phyloP scores from a whole-genome alignment of 1,140 invertebrate genomes.

The Thrips palmi region DNA sequence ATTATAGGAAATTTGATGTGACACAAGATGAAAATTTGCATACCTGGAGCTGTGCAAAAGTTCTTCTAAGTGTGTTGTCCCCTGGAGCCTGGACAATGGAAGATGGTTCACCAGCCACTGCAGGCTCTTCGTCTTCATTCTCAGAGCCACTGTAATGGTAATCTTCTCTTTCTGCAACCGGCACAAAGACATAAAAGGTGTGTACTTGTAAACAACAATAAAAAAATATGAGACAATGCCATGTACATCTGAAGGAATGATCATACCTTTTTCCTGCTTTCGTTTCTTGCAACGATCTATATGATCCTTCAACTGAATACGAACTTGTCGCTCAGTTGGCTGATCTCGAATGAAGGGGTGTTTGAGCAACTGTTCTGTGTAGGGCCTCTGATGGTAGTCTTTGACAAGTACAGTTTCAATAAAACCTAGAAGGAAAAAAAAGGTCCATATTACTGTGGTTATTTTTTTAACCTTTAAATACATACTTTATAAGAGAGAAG shows the following conservation, averaged over 20 bases:
- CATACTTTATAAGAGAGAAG: background rate
- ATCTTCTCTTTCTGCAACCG: constrained; percentile 26
- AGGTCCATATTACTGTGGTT: constrained; percentile 35
- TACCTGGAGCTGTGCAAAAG: constrained; percentile 91
- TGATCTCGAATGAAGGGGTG: constrained; percentile 96
- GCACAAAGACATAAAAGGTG: constrained; percentile 1
- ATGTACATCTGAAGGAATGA: constrained; percentile 1
- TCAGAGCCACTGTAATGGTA: constrained; percentile 74
- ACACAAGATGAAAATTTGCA: constrained; percentile 2
- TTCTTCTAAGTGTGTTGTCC: constrained; percentile 78
- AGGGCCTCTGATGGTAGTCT: constrained; percentile 94
- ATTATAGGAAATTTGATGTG: constrained; percentile 15
- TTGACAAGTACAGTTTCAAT: constrained; percentile 84
- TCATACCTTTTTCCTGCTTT: constrained; percentile 63
- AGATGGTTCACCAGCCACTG: constrained; percentile 67
- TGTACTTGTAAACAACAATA: constrained; percentile 2
- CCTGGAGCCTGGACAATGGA: constrained; percentile 77
- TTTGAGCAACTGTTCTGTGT: constrained; percentile 93
- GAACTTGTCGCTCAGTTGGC: constrained; percentile 90
- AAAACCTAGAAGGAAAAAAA: constrained; percentile 30
- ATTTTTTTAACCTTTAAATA: no score
- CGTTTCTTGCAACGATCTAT: constrained; percentile 94
- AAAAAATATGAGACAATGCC: background rate
- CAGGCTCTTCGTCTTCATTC: constrained; percentile 72
- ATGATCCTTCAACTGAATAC: constrained; percentile 97